Evolutionary conservation across 2,797 vertebrate genomes (phyloP), one percentile per base, ranked within the genome.

Genomic region (Oryzias dopingdopingensis): DNA sequence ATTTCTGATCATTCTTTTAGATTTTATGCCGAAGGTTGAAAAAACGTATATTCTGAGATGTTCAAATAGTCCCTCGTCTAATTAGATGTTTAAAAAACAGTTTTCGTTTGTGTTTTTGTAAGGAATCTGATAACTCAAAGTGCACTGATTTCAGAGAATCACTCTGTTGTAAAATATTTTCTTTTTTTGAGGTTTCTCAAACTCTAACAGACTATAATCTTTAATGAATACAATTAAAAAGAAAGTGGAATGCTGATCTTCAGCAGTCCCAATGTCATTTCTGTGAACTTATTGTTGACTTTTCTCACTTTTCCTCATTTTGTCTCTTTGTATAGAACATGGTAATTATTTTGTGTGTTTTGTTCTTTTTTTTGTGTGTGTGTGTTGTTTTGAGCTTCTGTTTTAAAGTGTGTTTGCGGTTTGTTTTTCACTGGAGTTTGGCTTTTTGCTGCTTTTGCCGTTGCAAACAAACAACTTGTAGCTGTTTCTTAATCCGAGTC

Each of bases 301-400:
- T 62, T 12, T 65, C 6, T 22, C 54, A n/a, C 56, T 44, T 46
- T 56, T 41, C 67, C 24, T 17, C 15, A 8, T 66, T 14, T 72
- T 55, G 45, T 78, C 44, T 51, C 29, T 73, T 37, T 50, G 1
- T 72, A 17, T 78, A 80, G 79, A 42, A 1, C 23, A 14, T 20
- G 77, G 79, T 82, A 80, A 80, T 44, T 56, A 56, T 73, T 8
- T 49, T 32, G 1, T 59, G 23, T 62, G 23, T 65, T 43, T 22
- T 46, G 10, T 43, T 62, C 22, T 47, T 22, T 44, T 47, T 32
- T 53, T 50, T 6, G n/a, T 18, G 18, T 18, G 18, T 18, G 18
- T 18, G 37, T 22, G 43, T 40, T 22, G 6, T 46, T 1, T 49
- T 18, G 41, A 18, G 46, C 45, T 22, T 23, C 43, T 1, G 24